phyloP scores from a whole-genome alignment of 2,113 vertebrate genomes.

The Gallinago paraguaiae region DNA sequence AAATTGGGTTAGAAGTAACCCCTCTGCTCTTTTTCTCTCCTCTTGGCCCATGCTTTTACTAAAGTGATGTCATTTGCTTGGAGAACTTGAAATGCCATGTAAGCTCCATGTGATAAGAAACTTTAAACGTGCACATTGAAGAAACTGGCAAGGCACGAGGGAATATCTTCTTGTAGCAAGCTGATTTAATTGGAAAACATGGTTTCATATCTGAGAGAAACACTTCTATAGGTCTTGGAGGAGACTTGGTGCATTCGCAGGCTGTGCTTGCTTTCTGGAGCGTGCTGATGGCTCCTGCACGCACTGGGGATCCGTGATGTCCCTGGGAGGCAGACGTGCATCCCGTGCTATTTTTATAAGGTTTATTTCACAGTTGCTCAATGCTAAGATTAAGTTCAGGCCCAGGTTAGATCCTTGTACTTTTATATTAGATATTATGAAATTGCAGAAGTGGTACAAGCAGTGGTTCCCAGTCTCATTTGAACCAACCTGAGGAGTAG shows the following conservation, averaged over 20 bases:
- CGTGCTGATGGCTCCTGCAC: fast-evolving
- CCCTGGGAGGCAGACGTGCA: neutral
- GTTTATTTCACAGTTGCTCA: neutral
- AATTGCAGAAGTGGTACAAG: neutral
- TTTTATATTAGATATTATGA: neutral
- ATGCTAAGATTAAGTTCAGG: neutral
- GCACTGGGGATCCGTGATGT: neutral
- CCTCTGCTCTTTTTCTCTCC: neutral
- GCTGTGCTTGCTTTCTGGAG: neutral
- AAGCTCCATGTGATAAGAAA: neutral
- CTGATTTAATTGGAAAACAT: neutral
- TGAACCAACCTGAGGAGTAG: neutral
- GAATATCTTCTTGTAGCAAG: neutral
- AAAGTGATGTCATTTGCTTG: neutral
- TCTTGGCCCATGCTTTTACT: neutral
- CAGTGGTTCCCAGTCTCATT: neutral
- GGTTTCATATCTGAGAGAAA: neutral
- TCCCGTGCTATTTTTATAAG: neutral
- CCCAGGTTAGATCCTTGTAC: neutral
- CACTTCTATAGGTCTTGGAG: neutral
- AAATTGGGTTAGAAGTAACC: neutral
- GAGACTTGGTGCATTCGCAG: fast-evolving
- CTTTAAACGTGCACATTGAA: neutral
- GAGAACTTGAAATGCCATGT: neutral
- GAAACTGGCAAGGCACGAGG: neutral